Conservation (phyloP, 2,113 vertebrate species). For the Gallinago jamesoni region DNA sequence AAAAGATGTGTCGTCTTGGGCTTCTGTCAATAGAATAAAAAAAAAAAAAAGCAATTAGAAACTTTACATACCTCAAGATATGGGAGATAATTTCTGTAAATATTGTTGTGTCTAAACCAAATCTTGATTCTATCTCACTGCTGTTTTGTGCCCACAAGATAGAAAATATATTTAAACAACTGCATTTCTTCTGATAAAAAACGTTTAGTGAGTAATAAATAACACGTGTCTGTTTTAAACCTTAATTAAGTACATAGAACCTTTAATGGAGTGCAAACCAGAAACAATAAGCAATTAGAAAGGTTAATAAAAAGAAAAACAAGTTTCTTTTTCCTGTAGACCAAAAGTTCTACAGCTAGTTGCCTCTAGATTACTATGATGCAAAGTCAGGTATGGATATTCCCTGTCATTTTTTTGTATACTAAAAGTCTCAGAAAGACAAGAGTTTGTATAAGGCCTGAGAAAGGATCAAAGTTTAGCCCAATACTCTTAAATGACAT, state of each 20-base stretch:
- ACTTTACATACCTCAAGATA: background rate
- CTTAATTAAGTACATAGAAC: background rate
- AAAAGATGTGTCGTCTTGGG: background rate
- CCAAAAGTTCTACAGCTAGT: background rate
- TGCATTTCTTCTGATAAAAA: background rate
- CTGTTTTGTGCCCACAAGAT: background rate
- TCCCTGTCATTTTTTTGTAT: background rate
- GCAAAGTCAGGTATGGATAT: background rate
- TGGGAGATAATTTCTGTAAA: background rate
- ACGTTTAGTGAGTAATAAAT: background rate
- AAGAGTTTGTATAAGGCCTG: background rate
- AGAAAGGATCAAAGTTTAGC: background rate
- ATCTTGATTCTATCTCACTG: background rate
- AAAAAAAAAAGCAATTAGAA: background rate
- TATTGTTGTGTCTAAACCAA: background rate
- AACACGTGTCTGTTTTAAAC: background rate
- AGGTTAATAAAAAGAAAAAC: background rate
- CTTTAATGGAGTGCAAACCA: background rate
- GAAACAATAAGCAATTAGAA: background rate
- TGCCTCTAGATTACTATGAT: background rate
- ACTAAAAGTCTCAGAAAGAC: background rate
- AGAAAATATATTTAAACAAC: background rate
- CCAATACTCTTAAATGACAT: background rate
- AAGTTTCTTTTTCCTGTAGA: background rate
- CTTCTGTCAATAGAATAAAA: slow-evolving; percentile 17